Percentiles rank a stretch among this genome's conserved stretches.
phyloP scores from a whole-genome alignment of 2,113 vertebrate species.

The Gambusia affinis region DNA sequence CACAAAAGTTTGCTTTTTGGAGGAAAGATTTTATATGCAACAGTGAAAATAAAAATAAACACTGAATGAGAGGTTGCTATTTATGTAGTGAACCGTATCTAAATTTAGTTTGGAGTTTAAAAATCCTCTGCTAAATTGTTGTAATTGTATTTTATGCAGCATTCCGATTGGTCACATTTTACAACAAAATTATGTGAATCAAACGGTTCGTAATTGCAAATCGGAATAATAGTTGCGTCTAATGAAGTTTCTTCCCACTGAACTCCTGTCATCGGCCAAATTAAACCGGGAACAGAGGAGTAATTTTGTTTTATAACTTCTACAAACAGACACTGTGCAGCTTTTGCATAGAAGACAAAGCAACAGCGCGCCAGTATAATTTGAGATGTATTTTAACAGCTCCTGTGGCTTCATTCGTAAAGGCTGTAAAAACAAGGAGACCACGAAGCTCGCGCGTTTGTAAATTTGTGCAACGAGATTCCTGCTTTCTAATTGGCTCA shows the following conservation, averaged over 20 bases:
- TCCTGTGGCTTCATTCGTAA: neutral
- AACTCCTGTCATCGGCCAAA: too few relatives aligned
- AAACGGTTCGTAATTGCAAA: neutral
- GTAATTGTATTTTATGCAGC: neutral
- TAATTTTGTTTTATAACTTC: neutral
- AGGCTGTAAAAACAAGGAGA: neutral
- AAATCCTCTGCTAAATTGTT: too few relatives aligned
- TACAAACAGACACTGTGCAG: neutral
- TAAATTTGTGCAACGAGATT: conserved; percentile 6
- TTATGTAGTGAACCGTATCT: neutral
- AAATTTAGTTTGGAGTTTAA: neutral
- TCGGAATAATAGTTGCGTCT: too few relatives aligned
- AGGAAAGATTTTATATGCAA: too few relatives aligned
- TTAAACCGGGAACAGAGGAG: too few relatives aligned
- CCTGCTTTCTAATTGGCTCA: conserved; percentile 69
- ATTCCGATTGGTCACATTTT: neutral
- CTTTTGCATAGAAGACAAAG: neutral
- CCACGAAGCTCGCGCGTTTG: neutral
- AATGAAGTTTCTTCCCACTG: too few relatives aligned
- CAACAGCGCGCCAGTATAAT: neutral
- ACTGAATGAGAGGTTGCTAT: neutral
- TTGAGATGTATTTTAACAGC: neutral
- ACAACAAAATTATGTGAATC: neutral
- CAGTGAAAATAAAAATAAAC: neutral
- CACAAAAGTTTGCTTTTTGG: too few relatives aligned